These are phyloP conservation scores for Oceanodroma tethys DNA, from an alignment of 2,113 vertebrate species.

Conservation along the genomic window DNA sequence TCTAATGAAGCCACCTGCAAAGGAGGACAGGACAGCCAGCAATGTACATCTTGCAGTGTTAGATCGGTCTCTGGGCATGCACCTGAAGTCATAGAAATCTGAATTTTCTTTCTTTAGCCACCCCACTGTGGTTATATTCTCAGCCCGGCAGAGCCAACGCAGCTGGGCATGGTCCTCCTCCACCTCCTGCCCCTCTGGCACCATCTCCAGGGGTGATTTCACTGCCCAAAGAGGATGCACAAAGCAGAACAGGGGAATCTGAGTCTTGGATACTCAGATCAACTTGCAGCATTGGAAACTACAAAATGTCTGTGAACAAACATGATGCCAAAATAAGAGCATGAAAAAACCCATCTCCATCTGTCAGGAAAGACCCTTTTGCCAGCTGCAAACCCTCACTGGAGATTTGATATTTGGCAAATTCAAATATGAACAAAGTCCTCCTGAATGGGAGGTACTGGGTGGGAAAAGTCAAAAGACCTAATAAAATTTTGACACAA, in stretches of 20 bases:
- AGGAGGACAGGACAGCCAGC: neutral
- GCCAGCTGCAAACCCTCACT: neutral
- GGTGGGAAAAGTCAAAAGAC: neutral
- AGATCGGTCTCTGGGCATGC: accelerated
- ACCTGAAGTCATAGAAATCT: neutral
- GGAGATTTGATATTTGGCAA: neutral
- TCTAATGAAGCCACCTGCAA: neutral
- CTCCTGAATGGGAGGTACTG: neutral
- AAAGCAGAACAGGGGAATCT: neutral
- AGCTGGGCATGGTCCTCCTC: neutral
- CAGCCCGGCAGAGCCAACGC: neutral
- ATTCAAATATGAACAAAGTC: neutral
- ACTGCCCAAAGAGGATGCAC: neutral
- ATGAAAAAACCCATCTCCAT: neutral
- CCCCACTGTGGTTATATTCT: neutral
- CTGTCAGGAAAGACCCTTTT: neutral
- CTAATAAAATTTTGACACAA: neutral
- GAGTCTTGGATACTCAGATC: neutral
- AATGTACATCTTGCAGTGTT: neutral
- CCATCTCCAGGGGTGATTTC: neutral
- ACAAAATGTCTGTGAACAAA: neutral
- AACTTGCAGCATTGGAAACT: accelerated
- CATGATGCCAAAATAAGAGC: neutral
- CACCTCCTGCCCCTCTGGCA: neutral
- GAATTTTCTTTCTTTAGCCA: neutral